Percentiles rank a stretch among this genome's conserved stretches.
Conservation (phyloP, 2,113 vertebrate species). For the Erythrocercus mccallii region DNA sequence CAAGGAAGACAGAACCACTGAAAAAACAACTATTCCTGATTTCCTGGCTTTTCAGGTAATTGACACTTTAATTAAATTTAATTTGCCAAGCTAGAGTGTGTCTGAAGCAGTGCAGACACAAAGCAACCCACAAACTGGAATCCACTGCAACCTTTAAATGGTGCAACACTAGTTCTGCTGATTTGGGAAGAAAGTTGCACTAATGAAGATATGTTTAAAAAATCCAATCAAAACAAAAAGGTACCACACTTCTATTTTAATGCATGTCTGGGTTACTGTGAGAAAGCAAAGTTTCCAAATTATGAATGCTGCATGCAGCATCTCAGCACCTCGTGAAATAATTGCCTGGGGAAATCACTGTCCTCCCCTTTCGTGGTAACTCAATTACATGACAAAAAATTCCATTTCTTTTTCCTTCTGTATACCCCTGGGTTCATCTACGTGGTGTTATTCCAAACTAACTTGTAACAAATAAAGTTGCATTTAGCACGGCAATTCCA, state of each 20-base stretch:
- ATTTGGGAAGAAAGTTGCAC: not conserved
- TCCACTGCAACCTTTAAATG: not conserved
- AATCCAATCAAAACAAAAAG: not conserved
- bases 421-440: not conserved
- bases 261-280: not conserved
- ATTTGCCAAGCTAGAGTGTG: not conserved
- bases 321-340: not conserved
- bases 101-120: not conserved
- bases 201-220: not conserved
- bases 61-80: not conserved
- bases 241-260: not conserved
- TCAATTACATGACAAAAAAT: not conserved
- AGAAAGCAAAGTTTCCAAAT: not conserved
- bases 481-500: not conserved
- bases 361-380: not conserved
- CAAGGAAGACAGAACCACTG: not conserved
- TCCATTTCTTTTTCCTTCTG: not conserved
- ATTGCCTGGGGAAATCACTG: not conserved
- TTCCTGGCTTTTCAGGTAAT: not conserved
- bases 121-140: not conserved
- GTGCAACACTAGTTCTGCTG: not conserved
- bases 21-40: not conserved
- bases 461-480: not conserved
- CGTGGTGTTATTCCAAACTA: not conserved
- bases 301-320: not conserved